Percentiles rank a stretch among this genome's conserved stretches.
Evolutionary conservation across 2,113 vertebrate species (phyloP).

Genomic region (Xerus inauris): DNA sequence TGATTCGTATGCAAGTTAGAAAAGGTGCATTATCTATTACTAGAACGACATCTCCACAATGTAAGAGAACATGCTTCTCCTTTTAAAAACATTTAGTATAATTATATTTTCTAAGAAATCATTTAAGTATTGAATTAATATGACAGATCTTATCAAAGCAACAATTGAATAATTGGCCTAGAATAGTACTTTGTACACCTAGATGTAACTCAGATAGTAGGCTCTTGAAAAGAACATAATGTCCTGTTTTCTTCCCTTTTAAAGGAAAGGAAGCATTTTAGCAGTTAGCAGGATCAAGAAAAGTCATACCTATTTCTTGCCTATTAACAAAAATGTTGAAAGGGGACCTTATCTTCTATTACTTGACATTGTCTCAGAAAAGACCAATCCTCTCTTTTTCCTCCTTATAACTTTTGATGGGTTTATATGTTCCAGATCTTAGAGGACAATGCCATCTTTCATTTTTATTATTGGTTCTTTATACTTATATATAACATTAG

Average conservation of each 20-base stretch:
- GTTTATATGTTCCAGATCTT: constrained; percentile 35
- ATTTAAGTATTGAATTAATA: constrained; percentile 61
- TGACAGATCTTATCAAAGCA: constrained; percentile 58
- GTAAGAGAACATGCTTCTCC: constrained; percentile 22
- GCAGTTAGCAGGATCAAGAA: not conserved
- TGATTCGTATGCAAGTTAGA: constrained; percentile 31
- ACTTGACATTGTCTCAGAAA: constrained; percentile 55
- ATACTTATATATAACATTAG: too few relatives aligned
- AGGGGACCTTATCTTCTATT: constrained; percentile 6
- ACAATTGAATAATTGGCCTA: constrained; percentile 37
- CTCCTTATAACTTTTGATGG: constrained; percentile 41
- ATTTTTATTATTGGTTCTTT: not conserved
- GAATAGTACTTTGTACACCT: constrained; percentile 39
- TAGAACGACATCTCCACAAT: constrained; percentile 36
- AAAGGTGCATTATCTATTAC: constrained; percentile 2
- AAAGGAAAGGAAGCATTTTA: constrained; percentile 58
- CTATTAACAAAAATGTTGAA: constrained; percentile 40
- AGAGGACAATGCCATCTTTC: constrained; percentile 19
- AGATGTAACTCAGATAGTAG: not conserved
- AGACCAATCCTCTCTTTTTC: constrained; percentile 29
- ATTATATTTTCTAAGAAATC: constrained; percentile 56
- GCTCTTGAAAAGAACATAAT: constrained; percentile 50
- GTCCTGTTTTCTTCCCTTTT: not conserved
- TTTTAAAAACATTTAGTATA: constrained; percentile 51
- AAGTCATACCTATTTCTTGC: not conserved